These are phyloP conservation scores for Tringa solitaria DNA, from an alignment of 2,113 vertebrate genomes.

Conservation along the genomic window DNA sequence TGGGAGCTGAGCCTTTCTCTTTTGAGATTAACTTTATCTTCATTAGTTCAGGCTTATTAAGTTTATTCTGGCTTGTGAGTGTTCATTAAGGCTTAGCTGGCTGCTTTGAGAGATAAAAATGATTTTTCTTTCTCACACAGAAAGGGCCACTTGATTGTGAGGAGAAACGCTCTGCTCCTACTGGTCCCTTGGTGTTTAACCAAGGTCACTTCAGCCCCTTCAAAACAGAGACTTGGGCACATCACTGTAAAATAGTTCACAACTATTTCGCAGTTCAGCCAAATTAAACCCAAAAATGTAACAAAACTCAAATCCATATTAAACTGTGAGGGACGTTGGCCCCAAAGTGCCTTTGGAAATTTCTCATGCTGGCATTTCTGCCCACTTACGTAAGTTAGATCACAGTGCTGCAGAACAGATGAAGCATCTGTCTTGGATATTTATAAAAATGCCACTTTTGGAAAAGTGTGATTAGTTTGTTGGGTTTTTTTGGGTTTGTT, in stretches of 20 bases:
- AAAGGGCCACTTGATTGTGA: not conserved
- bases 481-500: too few relatives aligned
- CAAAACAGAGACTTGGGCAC: not conserved
- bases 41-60: not conserved
- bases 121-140: accelerated
- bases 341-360: not conserved
- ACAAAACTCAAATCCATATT: not conserved
- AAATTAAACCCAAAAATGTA: not conserved
- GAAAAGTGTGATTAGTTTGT: constrained; percentile 1
- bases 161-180: not conserved
- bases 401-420: not conserved
- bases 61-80: not conserved
- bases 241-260: not conserved
- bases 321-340: not conserved
- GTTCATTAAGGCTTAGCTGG: not conserved
- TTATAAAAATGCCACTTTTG: constrained; percentile 18
- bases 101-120: not conserved
- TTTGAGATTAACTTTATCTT: not conserved
- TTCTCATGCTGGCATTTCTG: not conserved
- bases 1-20: not conserved
- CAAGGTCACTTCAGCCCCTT: not conserved
- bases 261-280: not conserved
- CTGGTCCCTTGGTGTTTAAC: not conserved
- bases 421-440: constrained; percentile 19
- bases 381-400: not conserved